phyloP scores from a whole-genome alignment of 2,113 vertebrate species.

The Symphodus melops region DNA sequence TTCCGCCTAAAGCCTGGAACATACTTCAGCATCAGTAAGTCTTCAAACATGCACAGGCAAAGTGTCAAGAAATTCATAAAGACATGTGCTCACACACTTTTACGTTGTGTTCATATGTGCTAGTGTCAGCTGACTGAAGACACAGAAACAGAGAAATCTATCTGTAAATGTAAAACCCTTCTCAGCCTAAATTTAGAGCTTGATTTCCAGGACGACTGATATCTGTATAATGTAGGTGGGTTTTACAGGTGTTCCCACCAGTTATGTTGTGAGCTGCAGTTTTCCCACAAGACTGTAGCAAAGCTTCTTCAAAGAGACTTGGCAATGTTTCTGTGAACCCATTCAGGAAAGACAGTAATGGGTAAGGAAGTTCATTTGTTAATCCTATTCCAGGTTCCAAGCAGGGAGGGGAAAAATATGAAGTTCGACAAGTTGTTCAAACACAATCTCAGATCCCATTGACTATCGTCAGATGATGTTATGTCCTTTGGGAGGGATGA shows the following conservation, averaged over 20 bases:
- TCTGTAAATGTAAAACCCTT: too few relatives aligned
- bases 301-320: background rate
- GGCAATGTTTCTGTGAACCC: background rate
- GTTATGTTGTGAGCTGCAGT: slow-evolving; percentile 1
- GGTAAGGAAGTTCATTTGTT: background rate
- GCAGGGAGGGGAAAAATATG: background rate
- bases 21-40: slow-evolving; percentile 18
- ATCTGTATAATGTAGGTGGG: background rate
- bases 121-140: too few relatives aligned
- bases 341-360: background rate
- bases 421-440: background rate
- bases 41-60: slow-evolving; percentile 20
- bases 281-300: background rate
- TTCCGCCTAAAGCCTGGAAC: slow-evolving; percentile 15
- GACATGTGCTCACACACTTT: slow-evolving; percentile 30
- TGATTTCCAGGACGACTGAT: background rate
- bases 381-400: background rate
- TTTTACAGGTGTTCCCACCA: background rate
- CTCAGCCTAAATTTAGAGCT: too few relatives aligned
- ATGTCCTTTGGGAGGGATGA: background rate
- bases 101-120: slow-evolving; percentile 44
- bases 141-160: too few relatives aligned
- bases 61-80: slow-evolving; percentile 8
- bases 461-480: background rate
- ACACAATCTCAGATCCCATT: background rate